These are phyloP conservation scores for Aricia agestis DNA, from an alignment of 1,140 invertebrate species.

Conservation along the genomic window DNA sequence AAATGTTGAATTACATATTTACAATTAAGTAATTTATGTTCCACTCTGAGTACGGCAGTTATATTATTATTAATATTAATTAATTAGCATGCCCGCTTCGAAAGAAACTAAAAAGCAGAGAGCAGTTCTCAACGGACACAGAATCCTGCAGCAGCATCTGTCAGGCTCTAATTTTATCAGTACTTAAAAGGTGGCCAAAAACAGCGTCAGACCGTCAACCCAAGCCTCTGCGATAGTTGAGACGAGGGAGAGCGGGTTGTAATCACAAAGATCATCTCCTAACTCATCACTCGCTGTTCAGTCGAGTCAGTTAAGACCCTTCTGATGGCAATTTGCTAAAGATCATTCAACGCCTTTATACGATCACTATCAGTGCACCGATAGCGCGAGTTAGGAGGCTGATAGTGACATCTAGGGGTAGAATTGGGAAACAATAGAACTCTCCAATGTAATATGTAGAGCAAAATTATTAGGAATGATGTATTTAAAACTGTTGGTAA, in stretches of 20 bases:
- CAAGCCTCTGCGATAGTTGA: constrained; percentile 61
- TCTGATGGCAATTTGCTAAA: constrained; percentile 21
- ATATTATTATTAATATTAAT: too few species aligned
- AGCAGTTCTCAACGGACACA: too few species aligned
- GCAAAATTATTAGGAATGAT: not conserved
- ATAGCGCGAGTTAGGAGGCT: not conserved
- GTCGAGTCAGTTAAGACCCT: constrained; percentile 39
- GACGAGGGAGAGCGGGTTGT: constrained; percentile 44
- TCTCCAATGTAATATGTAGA: not conserved
- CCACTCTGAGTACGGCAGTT: too few species aligned
- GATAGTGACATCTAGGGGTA: not conserved
- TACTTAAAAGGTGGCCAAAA: constrained; percentile 42
- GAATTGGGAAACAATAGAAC: not conserved
- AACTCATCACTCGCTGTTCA: constrained; percentile 46
- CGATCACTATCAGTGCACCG: not conserved
- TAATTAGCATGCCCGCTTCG: too few species aligned
- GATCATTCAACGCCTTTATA: not conserved
- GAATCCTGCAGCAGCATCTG: too few species aligned
- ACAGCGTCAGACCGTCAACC: constrained; percentile 59
- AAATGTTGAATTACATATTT: too few species aligned
- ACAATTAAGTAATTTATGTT: too few species aligned
- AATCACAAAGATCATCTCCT: constrained; percentile 57
- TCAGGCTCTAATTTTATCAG: too few species aligned
- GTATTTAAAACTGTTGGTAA: too few species aligned
- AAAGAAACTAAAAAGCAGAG: too few species aligned